Evolutionary conservation across 2,797 vertebrate genomes (phyloP).

Genomic region (Podarcis lilfordi): DNA sequence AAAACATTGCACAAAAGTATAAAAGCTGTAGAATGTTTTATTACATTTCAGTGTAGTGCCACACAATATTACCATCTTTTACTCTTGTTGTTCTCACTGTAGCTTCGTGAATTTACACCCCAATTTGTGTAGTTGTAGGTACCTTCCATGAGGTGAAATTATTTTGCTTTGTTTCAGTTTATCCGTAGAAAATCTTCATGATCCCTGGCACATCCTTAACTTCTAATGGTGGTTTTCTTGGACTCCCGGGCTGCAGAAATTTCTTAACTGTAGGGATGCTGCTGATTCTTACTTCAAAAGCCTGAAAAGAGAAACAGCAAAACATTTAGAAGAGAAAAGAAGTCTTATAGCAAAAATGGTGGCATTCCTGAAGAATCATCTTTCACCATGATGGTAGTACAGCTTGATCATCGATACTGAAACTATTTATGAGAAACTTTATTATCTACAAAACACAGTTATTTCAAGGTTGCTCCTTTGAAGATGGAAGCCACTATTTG

Average conservation of each 20-base stretch:
- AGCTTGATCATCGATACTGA: background rate
- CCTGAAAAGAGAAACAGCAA: conserved; percentile 66
- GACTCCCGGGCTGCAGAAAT: conserved; percentile 88
- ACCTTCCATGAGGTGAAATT: background rate
- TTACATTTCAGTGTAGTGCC: background rate
- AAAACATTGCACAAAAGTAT: background rate
- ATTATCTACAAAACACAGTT: background rate
- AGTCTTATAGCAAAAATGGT: background rate
- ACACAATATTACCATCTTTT: background rate
- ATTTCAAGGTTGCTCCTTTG: background rate
- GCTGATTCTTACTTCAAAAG: conserved; percentile 83
- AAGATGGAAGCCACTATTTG: background rate
- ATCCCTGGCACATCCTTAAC: conserved; percentile 76
- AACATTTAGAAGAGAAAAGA: background rate
- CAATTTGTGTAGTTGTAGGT: background rate
- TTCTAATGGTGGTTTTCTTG: conserved; percentile 85
- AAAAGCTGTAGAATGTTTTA: background rate
- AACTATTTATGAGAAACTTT: background rate
- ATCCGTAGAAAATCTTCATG: conserved; percentile 7
- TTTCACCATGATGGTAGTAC: background rate
- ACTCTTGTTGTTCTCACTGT: too few species aligned
- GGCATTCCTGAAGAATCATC: background rate
- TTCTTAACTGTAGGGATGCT: conserved; percentile 79
- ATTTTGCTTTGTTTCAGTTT: background rate
- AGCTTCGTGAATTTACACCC: background rate